Percentiles rank a stretch among this genome's conserved stretches.
These are phyloP conservation scores for Globodera rostochiensis DNA, from an alignment of 1,140 invertebrate genomes.

Conservation along the genomic window DNA sequence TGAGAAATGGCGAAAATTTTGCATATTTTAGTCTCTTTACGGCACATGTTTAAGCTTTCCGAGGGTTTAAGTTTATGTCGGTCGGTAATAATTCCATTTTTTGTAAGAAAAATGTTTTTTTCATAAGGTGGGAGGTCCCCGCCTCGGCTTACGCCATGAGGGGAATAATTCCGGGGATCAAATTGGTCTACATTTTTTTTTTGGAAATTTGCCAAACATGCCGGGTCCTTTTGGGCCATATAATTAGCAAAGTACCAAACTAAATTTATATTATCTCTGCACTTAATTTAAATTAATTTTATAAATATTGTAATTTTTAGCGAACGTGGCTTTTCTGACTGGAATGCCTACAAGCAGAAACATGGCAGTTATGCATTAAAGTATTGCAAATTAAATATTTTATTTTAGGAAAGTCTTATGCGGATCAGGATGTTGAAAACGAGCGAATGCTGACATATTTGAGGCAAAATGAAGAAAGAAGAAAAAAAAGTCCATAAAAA, in stretches of 20 bases:
- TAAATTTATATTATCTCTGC: no score
- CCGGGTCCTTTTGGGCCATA: no score
- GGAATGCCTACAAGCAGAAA: slow-evolving; percentile 18
- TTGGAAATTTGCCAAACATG: no score
- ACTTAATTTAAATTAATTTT: background rate
- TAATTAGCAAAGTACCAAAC: no score
- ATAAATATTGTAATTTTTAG: background rate
- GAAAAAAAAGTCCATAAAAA: background rate
- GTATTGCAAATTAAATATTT: background rate
- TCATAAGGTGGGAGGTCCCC: no score
- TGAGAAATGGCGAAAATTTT: background rate
- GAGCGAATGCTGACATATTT: slow-evolving; percentile 63
- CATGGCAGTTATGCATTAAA: background rate
- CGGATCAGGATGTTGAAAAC: slow-evolving; percentile 54
- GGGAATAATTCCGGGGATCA: no score
- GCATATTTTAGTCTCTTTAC: no score
- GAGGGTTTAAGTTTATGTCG: background rate
- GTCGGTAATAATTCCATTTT: background rate
- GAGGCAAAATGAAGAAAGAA: background rate
- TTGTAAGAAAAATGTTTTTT: background rate
- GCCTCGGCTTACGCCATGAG: no score
- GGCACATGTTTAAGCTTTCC: no score
- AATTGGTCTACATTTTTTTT: no score
- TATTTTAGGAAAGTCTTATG: slow-evolving; percentile 50
- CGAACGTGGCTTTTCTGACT: slow-evolving; percentile 19